Evolutionary conservation across 2,797 vertebrate species (phyloP), one percentile per base, ranked within the genome.

Genomic region (Lepus oiostolus): DNA sequence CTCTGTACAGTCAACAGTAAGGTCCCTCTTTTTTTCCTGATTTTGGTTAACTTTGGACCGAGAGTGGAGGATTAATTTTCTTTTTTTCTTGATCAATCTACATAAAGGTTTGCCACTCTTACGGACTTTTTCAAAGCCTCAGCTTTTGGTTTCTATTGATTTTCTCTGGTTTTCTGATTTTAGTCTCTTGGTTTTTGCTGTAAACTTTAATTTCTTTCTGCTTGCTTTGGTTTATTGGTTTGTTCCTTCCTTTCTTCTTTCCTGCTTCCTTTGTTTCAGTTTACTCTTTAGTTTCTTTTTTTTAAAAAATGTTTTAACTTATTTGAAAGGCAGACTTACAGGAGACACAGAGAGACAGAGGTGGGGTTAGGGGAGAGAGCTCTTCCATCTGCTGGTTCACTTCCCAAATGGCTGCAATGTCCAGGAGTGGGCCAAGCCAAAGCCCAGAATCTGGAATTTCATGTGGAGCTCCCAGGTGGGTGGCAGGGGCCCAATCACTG

Each of bases 151-250:
- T 74, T 92, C 42, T 76, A 76, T 12, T 91, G 13, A 32, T 90
- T 87, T 75, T 75, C n/a, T 77, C 2, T 74, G 0, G 24, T 30
- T 62, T 79, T 85, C 30, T 80, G 1, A 63, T 93, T 93, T 83
- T 21, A 63, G 3, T 82, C 77, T 80, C n/a, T 47, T 74, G 32
- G 32, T 58, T 89, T 85, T 85, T 88, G 22, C 60, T 67, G 11
- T 88, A 30, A 77, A 63, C 9, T 94, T 47, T 54, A 80, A 38
- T 75, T 84, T 35, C 28, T 13, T 92, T 67, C 38, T 54, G 42
- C 28, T 83, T 95, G 38, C 54, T 88, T 90, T 72, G 63, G 47
- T 8, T 85, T 89, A 42, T 42, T 91, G 71, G 28, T 70, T 90
- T 88, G 68, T 10, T 65, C 38, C 7, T 42, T 42, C 38, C 35